Conservation (phyloP, 2,797 vertebrate species). For the Hypotaenidia okinawae region DNA sequence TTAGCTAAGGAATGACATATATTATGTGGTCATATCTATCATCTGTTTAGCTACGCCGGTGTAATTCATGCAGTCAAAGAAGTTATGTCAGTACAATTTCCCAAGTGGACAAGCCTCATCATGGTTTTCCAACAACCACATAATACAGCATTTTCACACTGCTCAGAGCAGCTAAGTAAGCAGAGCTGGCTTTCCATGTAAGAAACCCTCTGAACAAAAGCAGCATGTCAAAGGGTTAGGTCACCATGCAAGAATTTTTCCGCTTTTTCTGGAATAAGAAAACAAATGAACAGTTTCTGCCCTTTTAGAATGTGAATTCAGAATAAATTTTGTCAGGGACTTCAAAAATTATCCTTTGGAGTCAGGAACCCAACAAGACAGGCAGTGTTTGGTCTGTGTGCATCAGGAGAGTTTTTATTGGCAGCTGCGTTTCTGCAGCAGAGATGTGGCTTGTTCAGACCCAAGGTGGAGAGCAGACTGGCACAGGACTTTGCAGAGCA, state of each 20-base stretch:
- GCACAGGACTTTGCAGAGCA: not conserved
- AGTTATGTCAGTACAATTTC: slow-evolving; percentile 10
- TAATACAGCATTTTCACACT: not conserved
- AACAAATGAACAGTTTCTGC: not conserved
- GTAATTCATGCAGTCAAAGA: slow-evolving; percentile 17
- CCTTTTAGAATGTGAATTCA: not conserved
- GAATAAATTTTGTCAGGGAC: not conserved
- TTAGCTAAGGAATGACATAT: slow-evolving; percentile 23
- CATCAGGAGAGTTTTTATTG: not conserved
- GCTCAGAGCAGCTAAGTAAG: not conserved
- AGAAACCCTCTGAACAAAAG: slow-evolving; percentile 2
- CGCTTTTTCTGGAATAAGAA: not conserved
- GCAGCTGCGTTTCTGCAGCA: not conserved
- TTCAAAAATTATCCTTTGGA: not conserved
- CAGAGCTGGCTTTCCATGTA: not conserved
- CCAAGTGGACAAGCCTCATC: slow-evolving; percentile 17
- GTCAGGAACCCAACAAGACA: not conserved
- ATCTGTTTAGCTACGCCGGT: not conserved
- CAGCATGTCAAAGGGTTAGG: not conserved
- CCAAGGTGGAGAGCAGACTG: not conserved
- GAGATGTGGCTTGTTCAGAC: not conserved
- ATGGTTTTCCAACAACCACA: slow-evolving; percentile 3
- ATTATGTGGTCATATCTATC: slow-evolving; percentile 26
- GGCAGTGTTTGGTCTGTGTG: not conserved
- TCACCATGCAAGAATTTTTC: not conserved